Conservation (phyloP, 2,797 vertebrate genomes). For the Ctenopoma multispine region DNA sequence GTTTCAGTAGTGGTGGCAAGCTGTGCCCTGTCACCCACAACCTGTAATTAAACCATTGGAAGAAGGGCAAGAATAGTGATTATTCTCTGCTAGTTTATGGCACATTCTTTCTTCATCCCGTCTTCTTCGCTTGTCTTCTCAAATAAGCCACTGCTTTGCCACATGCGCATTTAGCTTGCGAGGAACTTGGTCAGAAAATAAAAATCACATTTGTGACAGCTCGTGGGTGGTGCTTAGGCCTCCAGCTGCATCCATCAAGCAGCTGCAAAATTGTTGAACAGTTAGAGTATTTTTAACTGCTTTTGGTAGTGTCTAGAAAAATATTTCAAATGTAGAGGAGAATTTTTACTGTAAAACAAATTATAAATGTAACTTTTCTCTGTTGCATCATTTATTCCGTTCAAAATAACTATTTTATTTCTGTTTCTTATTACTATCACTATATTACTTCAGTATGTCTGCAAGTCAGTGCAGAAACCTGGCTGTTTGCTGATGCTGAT, state of each 20-base stretch:
- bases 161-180: neutral
- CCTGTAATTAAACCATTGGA: constrained; percentile 56
- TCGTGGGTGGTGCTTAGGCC: neutral
- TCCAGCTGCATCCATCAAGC: neutral
- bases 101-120: constrained; percentile 18
- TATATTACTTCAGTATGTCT: neutral
- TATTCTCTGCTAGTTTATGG: constrained; percentile 47
- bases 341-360: too few relatives aligned
- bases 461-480: neutral
- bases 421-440: neutral
- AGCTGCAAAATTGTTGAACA: neutral
- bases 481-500: neutral
- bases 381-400: neutral
- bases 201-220: neutral
- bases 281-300: neutral
- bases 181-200: neutral
- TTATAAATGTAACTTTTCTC: neutral
- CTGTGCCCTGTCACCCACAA: constrained; percentile 37
- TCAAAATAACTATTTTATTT: too few relatives aligned
- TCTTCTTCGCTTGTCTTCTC: constrained; percentile 7
- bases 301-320: neutral
- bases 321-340: neutral
- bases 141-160: neutral
- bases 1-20: constrained; percentile 32
- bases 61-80: constrained; percentile 33